phyloP scores from a whole-genome alignment of 2,113 vertebrate species.

The Anser cygnoides region DNA sequence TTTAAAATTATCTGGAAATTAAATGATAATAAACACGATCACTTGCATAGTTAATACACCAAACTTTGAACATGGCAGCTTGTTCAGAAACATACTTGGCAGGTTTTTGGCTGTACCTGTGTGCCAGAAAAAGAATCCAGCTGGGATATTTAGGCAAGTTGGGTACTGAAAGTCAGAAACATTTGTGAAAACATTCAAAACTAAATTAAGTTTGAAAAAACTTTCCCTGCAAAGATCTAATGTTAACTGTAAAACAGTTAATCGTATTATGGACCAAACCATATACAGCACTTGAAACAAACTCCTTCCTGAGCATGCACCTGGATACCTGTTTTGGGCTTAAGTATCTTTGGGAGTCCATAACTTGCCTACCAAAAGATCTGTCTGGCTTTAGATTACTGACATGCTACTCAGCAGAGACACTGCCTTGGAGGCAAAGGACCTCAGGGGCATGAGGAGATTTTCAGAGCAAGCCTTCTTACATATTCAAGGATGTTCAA shows the following conservation, averaged over 20 bases:
- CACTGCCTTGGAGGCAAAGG: not conserved
- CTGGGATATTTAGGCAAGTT: not conserved
- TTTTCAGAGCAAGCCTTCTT: not conserved
- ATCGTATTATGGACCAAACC: not conserved
- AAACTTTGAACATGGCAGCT: not conserved
- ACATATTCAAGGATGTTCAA: not conserved
- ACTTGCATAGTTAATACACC: not conserved
- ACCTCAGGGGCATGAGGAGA: not conserved
- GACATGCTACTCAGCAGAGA: not conserved
- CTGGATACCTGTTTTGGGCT: not conserved
- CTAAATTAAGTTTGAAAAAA: not conserved
- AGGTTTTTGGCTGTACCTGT: not conserved
- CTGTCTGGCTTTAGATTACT: not conserved
- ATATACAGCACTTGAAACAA: not conserved
- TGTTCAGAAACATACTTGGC: not conserved
- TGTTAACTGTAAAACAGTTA: not conserved
- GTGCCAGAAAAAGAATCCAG: not conserved
- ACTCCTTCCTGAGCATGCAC: not conserved
- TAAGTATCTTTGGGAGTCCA: not conserved
- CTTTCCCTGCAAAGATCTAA: not conserved
- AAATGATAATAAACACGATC: not conserved
- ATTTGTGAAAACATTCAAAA: not conserved
- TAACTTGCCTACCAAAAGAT: not conserved
- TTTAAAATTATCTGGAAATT: not conserved
- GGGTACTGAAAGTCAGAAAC: not conserved